These are phyloP conservation scores for Punctoribates punctum DNA, from an alignment of 2,888 invertebrate genomes.

Conservation along the genomic window DNA sequence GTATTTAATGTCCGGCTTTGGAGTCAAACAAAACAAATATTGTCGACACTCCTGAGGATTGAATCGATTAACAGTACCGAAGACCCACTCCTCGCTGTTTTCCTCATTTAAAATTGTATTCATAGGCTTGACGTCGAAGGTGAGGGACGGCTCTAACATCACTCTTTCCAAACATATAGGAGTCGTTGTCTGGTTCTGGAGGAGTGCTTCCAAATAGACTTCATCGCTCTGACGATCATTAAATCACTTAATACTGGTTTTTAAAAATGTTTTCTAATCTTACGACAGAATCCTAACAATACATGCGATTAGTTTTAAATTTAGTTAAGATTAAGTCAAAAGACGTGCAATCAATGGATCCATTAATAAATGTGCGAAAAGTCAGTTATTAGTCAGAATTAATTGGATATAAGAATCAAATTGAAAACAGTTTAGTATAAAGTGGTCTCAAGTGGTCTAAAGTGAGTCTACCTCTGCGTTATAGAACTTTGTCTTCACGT, in stretches of 20 bases:
- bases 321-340: background rate
- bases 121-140: slow-evolving; percentile 75
- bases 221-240: slow-evolving; percentile 61
- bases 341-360: slow-evolving; percentile 15
- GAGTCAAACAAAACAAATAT: slow-evolving; percentile 86
- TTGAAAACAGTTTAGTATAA: slow-evolving; percentile 23
- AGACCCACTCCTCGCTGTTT: slow-evolving; percentile 50
- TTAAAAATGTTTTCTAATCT: slow-evolving; percentile 39
- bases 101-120: slow-evolving; percentile 57
- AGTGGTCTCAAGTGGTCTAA: slow-evolving; percentile 33
- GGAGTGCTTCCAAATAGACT: slow-evolving; percentile 69
- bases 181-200: slow-evolving; percentile 88
- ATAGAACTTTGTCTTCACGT: slow-evolving; percentile 97
- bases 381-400: background rate
- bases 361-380: background rate
- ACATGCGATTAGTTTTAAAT: slow-evolving; percentile 18
- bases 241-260: background rate
- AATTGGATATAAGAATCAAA: background rate
- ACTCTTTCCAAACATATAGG: slow-evolving; percentile 93
- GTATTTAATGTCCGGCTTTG: slow-evolving; percentile 68
- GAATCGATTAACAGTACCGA: slow-evolving; percentile 59
- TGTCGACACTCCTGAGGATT: slow-evolving; percentile 88
- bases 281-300: slow-evolving; percentile 46
- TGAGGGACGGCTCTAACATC: slow-evolving; percentile 81
- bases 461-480: slow-evolving; percentile 69